phyloP scores from a whole-genome alignment of 1,140 invertebrate genomes.

The Drosophila novamexicana region DNA sequence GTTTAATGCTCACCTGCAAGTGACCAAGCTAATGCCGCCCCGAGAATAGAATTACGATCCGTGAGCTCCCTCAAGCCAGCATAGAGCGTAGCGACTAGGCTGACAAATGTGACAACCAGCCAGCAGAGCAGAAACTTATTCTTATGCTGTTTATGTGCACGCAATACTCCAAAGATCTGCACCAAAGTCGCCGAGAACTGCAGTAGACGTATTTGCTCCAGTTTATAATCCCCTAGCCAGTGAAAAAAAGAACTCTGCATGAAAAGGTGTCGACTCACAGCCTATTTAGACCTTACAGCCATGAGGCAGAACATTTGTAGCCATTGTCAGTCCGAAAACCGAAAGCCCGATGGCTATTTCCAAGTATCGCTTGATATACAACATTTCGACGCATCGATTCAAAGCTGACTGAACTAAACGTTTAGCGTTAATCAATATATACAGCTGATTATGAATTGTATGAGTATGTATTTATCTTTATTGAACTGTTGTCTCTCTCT shows the following conservation, averaged over 20 bases:
- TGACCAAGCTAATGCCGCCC: not conserved
- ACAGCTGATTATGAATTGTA: not conserved
- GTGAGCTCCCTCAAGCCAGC: not conserved
- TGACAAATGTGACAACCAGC: conserved; percentile 5
- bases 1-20: not conserved
- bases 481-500: not conserved
- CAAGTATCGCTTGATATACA: conserved; percentile 1
- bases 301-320: not conserved
- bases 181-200: conserved; percentile 21
- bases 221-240: not conserved
- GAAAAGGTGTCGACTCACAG: not conserved
- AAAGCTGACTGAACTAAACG: conserved; percentile 16
- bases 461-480: not conserved
- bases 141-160: conserved; percentile 21
- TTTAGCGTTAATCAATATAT: not conserved
- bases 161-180: conserved; percentile 11
- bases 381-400: conserved; percentile 14
- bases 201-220: conserved; percentile 6
- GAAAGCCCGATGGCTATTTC: conserved; percentile 28
- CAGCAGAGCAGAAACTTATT: conserved; percentile 19
- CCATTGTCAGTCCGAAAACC: conserved; percentile 10
- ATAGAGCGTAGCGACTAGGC: not conserved
- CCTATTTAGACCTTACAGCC: not conserved
- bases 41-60: not conserved
- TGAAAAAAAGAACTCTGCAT: not conserved